Percentiles rank a stretch among this genome's conserved stretches.
These are phyloP conservation scores for Antechinus stuartii DNA, from an alignment of 2,113 vertebrate genomes.

Conservation along the genomic window DNA sequence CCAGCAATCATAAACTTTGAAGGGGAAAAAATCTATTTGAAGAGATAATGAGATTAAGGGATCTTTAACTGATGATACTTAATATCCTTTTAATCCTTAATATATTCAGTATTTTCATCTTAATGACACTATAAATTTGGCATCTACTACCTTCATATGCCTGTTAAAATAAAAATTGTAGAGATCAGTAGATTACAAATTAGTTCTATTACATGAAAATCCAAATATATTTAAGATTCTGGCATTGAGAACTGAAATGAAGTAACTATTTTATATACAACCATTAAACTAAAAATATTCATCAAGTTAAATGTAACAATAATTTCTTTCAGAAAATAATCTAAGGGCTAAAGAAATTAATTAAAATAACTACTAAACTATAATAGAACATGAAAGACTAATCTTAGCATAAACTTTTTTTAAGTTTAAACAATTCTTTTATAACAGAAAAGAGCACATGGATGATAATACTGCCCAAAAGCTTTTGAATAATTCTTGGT, in stretches of 20 bases:
- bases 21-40: neutral
- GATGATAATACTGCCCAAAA: slow-evolving; percentile 12
- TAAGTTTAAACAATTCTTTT: slow-evolving; percentile 43
- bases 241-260: neutral
- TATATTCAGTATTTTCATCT: neutral
- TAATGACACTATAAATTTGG: neutral
- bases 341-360: neutral
- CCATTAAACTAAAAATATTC: slow-evolving; percentile 3
- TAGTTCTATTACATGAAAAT: neutral
- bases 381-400: slow-evolving; percentile 17
- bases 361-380: neutral
- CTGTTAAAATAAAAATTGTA: neutral
- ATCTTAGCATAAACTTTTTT: slow-evolving; percentile 10
- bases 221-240: neutral
- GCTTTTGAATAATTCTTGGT: slow-evolving; percentile 8
- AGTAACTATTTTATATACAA: neutral
- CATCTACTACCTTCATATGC: neutral
- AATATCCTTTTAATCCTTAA: neutral
- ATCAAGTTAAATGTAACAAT: slow-evolving; percentile 24
- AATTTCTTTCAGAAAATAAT: slow-evolving; percentile 17
- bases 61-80: neutral
- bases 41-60: slow-evolving; percentile 6
- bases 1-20: neutral
- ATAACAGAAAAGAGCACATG: slow-evolving; percentile 20
- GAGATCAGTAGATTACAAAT: neutral